These are phyloP conservation scores for Dicyrtoma fusca DNA, from an alignment of 2,888 invertebrate genomes.

Conservation along the genomic window DNA sequence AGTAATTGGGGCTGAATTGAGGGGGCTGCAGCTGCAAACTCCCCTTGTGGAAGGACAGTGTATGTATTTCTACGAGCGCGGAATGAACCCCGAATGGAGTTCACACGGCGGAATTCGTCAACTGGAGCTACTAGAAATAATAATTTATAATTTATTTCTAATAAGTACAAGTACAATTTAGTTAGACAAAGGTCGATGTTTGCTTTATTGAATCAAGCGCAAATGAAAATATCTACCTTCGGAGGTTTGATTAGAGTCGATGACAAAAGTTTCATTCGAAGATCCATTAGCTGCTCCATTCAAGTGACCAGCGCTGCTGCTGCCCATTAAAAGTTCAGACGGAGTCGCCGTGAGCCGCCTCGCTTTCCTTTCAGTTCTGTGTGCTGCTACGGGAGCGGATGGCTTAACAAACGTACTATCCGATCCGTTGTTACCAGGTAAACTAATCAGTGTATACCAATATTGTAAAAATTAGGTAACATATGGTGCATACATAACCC, in stretches of 20 bases:
- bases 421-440: slow-evolving; percentile 20
- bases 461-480: slow-evolving; percentile 4
- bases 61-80: slow-evolving; percentile 29
- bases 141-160: background rate
- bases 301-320: background rate
- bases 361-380: slow-evolving; percentile 62
- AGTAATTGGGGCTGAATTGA: background rate
- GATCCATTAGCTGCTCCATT: background rate
- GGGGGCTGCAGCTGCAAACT: background rate
- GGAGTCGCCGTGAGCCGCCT: slow-evolving; percentile 70
- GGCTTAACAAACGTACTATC: slow-evolving; percentile 31
- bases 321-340: slow-evolving; percentile 65
- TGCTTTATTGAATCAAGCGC: no score
- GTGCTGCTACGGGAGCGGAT: background rate
- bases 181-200: no score
- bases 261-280: slow-evolving; percentile 3
- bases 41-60: background rate
- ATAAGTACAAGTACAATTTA: background rate
- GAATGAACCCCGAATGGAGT: slow-evolving; percentile 21
- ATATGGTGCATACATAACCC: no score
- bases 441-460: slow-evolving; percentile 4
- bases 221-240: background rate
- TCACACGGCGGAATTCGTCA: slow-evolving; percentile 29
- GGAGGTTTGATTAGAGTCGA: background rate
- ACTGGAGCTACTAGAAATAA: slow-evolving; percentile 6